Evolutionary conservation across 64 coral and sea anemone species (phyloP), one percentile per base, ranked within the genome.

Genomic region (Actinia equina): DNA sequence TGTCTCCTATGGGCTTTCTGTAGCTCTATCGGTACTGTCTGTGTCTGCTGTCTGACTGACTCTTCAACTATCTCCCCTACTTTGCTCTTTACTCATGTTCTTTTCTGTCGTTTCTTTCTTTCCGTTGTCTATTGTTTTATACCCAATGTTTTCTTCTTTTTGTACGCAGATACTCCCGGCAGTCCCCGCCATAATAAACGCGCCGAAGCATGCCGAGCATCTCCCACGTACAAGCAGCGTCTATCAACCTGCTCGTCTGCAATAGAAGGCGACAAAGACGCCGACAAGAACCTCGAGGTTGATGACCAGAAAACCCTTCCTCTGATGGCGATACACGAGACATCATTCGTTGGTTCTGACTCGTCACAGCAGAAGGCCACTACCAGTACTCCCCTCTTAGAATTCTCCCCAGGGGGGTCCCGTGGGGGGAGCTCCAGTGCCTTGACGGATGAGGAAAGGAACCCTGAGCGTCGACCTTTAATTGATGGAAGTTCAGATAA

Each of bases 361-460:
- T 81, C 78, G 5, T 52, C 78, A 17, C 59, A 60, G 30, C 52
- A 61, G 30, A 85, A 85, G 23, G 53, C n/a, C 6, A 85, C 59
- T 1, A 85, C 83, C 17, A 85, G 83, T 63, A 85, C 83, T 25
- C 83, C 83, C 55, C 30, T 85, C n/a, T 63, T 85, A 26, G 83
- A 85, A 17, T 85, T 85, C 17, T 52, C 26, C 15, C 43, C 82
- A 44, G 77, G 77, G 77, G 77, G 77, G 12, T 79, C 77, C 19
- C 78, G 78, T 52, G 78, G 78, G 42, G 78, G 78, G 5, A 81
- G 78, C 49, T 81, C 78, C 16, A 52, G 78, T 81, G 78, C 78
- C 17, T 52, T 81, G 44, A 81, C 78, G 27, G 78, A 81, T 26
- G 78, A 81, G 17, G 78, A 81, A 81, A 81, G 78, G 45, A 81